Evolutionary conservation across 2,113 vertebrate species (phyloP).

Genomic region (Forbesichthys agassizii): DNA sequence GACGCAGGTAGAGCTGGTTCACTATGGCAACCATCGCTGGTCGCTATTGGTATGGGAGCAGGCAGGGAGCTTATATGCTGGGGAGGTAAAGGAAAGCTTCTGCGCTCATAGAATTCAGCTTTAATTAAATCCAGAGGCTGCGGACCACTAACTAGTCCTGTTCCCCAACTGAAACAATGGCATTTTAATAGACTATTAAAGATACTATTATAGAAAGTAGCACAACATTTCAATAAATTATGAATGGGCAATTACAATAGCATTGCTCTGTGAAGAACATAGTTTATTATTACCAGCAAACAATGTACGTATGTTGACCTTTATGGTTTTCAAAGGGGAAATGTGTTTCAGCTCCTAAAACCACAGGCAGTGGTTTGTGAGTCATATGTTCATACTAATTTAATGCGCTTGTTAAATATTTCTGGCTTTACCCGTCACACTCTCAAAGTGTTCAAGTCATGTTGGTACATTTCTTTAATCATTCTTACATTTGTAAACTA

Average conservation of each 20-base stretch:
- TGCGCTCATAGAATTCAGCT: not conserved
- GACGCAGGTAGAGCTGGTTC: slow-evolving; percentile 63
- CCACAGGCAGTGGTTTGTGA: slow-evolving; percentile 37
- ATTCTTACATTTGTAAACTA: no score
- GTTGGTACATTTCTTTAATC: no score
- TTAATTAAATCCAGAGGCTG: slow-evolving; percentile 18
- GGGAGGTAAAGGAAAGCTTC: not conserved
- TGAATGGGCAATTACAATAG: slow-evolving; percentile 42
- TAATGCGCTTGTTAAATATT: slow-evolving; percentile 46
- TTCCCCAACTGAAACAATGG: slow-evolving; percentile 22
- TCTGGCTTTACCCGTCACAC: slow-evolving; percentile 7
- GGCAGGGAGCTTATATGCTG: slow-evolving; percentile 3
- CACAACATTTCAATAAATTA: slow-evolving; percentile 42
- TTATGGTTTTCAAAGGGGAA: slow-evolving; percentile 41
- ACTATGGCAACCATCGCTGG: slow-evolving; percentile 75
- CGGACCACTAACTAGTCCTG: not conserved
- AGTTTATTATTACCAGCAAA: slow-evolving; percentile 32
- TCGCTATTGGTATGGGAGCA: slow-evolving; percentile 32
- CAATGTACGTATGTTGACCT: slow-evolving; percentile 61
- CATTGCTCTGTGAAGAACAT: slow-evolving; percentile 39
- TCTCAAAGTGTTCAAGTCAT: no score
- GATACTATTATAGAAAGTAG: slow-evolving; percentile 4
- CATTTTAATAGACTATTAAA: slow-evolving; percentile 37
- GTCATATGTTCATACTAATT: slow-evolving; percentile 38
- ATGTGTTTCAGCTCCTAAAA: slow-evolving; percentile 54